These are phyloP conservation scores for Struthidea cinerea DNA, from an alignment of 2,113 vertebrate species.

Conservation along the genomic window DNA sequence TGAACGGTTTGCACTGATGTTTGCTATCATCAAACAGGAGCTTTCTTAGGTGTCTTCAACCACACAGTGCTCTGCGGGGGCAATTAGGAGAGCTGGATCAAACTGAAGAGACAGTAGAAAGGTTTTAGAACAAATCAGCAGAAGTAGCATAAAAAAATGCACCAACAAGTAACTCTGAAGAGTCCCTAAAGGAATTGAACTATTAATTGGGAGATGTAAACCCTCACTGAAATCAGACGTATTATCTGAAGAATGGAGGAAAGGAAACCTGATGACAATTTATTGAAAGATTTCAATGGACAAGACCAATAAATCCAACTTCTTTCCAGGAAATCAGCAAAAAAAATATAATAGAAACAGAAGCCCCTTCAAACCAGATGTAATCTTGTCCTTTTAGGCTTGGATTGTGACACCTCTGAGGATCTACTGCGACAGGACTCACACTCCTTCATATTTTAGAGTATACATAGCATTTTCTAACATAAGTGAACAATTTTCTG, in stretches of 20 bases:
- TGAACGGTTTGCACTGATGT: neutral
- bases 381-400: neutral
- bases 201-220: neutral
- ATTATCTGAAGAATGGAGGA: neutral
- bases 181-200: neutral
- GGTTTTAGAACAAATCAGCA: neutral
- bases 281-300: neutral
- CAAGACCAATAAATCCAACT: neutral
- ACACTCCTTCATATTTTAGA: neutral
- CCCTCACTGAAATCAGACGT: neutral
- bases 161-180: neutral
- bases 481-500: neutral
- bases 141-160: accelerated
- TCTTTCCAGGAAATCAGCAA: neutral
- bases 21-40: neutral
- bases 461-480: neutral
- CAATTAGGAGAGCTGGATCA: neutral
- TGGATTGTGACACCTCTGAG: neutral
- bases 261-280: neutral
- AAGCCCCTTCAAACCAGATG: neutral
- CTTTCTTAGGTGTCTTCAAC: neutral
- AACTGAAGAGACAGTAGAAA: neutral
- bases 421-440: neutral
- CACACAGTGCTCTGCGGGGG: neutral
- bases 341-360: neutral